phyloP scores from a whole-genome alignment of 2,888 invertebrate genomes.

The Sphaeridia pumilis region DNA sequence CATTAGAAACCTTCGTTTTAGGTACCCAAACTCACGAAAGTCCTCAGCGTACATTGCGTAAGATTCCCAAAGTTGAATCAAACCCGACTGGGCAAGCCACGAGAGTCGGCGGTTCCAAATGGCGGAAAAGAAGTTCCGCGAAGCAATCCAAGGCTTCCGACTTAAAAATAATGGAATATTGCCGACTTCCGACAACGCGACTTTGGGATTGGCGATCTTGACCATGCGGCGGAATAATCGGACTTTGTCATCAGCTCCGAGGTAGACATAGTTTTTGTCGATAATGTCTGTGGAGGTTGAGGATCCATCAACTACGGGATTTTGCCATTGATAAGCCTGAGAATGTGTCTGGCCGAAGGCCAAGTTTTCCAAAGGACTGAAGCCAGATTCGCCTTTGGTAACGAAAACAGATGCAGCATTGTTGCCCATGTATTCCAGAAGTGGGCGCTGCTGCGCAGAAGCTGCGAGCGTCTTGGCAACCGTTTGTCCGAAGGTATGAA shows the following conservation, averaged over 20 bases:
- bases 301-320: not conserved
- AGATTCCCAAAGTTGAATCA: slow-evolving; percentile 1
- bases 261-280: not conserved
- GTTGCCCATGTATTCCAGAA: not conserved
- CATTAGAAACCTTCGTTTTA: not conserved
- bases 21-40: slow-evolving; percentile 1
- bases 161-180: slow-evolving; percentile 4
- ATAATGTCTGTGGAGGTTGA: too few relatives aligned
- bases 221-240: slow-evolving; percentile 1
- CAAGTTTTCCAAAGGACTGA: not conserved
- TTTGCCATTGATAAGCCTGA: not conserved
- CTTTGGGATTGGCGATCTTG: not conserved
- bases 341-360: not conserved
- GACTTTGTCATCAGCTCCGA: slow-evolving; percentile 5
- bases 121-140: slow-evolving; percentile 6
- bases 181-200: not conserved
- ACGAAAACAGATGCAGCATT: too few relatives aligned
- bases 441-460: not conserved
- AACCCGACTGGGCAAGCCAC: not conserved
- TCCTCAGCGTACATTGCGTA: not conserved
- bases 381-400: too few relatives aligned
- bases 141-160: not conserved
- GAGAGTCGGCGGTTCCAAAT: slow-evolving; percentile 1
- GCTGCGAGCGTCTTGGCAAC: not conserved
- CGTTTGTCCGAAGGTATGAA: not conserved